Conservation (phyloP, 2,888 invertebrate genomes). For the Cosmia trapezina region DNA sequence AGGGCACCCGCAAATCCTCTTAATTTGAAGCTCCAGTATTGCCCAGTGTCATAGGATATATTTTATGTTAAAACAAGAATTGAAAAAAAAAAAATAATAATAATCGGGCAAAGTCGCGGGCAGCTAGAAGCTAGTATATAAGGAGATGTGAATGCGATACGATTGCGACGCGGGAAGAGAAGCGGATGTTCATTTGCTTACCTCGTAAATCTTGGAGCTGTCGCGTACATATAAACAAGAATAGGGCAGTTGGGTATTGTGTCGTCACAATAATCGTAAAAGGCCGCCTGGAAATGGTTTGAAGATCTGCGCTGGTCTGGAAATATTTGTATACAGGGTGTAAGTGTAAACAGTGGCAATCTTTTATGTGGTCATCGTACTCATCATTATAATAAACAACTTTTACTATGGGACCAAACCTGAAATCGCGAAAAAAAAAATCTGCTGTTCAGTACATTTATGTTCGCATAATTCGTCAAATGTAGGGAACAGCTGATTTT, state of each 20-base stretch:
- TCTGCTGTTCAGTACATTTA: no score
- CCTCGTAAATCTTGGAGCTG: constrained; percentile 53
- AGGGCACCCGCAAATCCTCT: no score
- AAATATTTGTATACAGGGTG: neutral
- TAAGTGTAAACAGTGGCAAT: no score
- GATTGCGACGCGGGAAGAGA: constrained; percentile 16
- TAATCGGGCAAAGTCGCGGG: neutral
- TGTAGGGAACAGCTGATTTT: no score
- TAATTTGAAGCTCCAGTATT: no score
- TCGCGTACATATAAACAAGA: constrained; percentile 40
- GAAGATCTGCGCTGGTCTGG: neutral
- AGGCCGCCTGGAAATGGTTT: neutral
- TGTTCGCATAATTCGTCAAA: no score
- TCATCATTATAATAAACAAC: no score
- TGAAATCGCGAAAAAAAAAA: no score
- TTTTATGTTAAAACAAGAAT: neutral
- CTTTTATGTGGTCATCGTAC: no score
- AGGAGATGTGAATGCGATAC: constrained; percentile 29
- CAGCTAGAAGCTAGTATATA: neutral
- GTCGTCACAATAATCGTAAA: constrained; percentile 13
- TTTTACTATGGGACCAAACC: no score
- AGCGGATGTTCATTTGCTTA: constrained; percentile 33
- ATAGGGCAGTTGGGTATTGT: constrained; percentile 31
- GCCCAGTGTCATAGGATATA: no score
- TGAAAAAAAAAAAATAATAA: no score